A percentile compares a stretch with the other conserved stretches of the same genome.
Conservation (phyloP, 1,140 invertebrate genomes). For the Holotrichia oblita region DNA sequence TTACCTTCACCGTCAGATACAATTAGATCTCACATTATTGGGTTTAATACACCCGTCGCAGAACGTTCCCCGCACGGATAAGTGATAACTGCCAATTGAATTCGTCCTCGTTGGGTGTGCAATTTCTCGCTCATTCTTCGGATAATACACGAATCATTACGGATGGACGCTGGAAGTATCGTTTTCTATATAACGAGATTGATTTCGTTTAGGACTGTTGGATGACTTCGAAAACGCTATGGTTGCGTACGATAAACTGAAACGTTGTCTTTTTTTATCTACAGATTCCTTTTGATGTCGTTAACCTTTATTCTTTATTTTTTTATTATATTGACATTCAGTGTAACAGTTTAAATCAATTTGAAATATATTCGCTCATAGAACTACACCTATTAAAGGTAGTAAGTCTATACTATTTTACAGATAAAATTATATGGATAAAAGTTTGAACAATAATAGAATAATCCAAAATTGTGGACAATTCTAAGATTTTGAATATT, state of each 20-base stretch:
- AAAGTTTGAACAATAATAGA: no score
- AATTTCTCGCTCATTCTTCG: constrained; percentile 39
- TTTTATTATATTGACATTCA: background rate
- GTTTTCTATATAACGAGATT: constrained; percentile 28
- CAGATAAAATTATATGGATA: no score
- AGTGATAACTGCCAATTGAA: constrained; percentile 38
- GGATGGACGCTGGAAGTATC: background rate
- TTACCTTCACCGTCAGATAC: constrained; percentile 37
- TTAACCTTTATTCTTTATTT: background rate
- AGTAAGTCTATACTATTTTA: no score
- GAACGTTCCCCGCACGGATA: background rate
- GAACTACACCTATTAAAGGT: no score
- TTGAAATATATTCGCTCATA: no score
- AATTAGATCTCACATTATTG: constrained; percentile 41
- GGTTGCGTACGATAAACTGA: background rate
- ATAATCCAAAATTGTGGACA: no score
- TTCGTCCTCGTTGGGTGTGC: constrained; percentile 31
- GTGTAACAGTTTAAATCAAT: background rate
- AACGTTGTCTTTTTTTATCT: no score
- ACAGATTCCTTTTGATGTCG: no score
- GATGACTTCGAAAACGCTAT: background rate
- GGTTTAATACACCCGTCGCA: constrained; percentile 10
- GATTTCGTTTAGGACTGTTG: constrained; percentile 22
- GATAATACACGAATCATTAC: constrained; percentile 18
- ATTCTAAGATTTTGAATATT: no score